A percentile compares a stretch with the other conserved stretches of the same genome.
phyloP scores from a whole-genome alignment of 2,797 vertebrate genomes.

The Apodemus agrarius region DNA sequence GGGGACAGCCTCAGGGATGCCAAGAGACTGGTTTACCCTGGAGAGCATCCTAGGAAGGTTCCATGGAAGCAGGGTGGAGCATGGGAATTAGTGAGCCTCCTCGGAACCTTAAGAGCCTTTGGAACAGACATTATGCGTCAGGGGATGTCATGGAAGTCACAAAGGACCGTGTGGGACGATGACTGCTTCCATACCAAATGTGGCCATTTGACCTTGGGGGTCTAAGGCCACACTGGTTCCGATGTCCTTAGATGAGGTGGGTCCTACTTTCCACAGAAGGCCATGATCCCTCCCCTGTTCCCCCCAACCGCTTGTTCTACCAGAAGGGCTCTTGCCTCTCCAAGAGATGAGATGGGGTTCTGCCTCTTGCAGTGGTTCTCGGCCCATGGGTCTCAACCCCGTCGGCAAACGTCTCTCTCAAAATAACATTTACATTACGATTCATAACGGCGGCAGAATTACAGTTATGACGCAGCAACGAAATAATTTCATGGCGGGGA shows the following conservation, averaged over 20 bases:
- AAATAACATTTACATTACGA: neutral
- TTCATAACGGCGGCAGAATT: neutral
- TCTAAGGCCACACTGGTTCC: fast-evolving
- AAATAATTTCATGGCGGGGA: neutral
- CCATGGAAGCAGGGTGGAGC: neutral
- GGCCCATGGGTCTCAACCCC: neutral
- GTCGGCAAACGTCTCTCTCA: neutral
- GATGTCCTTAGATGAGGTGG: fast-evolving
- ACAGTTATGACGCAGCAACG: neutral
- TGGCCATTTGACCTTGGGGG: neutral
- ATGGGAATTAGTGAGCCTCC: neutral
- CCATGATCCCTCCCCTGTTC: too few relatives aligned
- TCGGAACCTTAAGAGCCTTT: neutral
- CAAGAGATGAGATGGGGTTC: too few relatives aligned
- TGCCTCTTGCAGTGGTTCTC: neutral
- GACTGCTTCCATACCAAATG: neutral
- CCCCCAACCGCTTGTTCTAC: fast-evolving
- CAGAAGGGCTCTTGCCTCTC: fast-evolving
- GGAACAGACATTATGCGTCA: neutral
- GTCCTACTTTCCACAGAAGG: neutral
- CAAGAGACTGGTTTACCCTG: neutral
- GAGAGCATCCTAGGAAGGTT: neutral
- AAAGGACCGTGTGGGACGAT: neutral
- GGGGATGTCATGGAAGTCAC: too few relatives aligned
- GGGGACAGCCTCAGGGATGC: neutral